Conservation (phyloP, 2,797 vertebrate species). For the Diglossa cyanea region DNA sequence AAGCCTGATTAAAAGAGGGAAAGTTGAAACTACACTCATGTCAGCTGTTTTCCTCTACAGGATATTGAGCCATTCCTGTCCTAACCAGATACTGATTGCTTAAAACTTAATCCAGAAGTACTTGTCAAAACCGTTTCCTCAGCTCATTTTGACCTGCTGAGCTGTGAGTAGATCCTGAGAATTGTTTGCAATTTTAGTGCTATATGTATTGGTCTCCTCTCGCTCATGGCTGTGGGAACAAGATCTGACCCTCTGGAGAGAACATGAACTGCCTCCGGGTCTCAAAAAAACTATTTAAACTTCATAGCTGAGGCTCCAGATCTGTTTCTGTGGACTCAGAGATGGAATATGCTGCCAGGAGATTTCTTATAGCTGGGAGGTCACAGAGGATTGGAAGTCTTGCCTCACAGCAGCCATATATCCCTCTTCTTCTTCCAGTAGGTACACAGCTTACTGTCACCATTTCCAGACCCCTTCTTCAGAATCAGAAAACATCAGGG, state of each 20-base stretch:
- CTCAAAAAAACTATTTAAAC: not conserved
- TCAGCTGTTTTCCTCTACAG: conserved; percentile 84
- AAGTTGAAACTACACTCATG: conserved; percentile 73
- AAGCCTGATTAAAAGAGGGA: conserved; percentile 78
- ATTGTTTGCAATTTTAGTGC: conserved; percentile 4
- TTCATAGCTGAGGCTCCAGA: not conserved
- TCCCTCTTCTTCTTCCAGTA: not conserved
- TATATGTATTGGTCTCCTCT: not conserved
- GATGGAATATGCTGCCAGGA: not conserved
- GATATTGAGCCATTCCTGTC: conserved; percentile 84
- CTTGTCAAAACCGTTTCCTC: conserved; percentile 81
- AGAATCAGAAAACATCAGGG: not conserved
- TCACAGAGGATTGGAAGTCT: not conserved
- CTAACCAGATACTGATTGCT: conserved; percentile 83
- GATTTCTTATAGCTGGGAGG: not conserved
- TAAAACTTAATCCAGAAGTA: conserved; percentile 78
- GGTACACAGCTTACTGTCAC: not conserved
- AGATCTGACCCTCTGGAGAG: not conserved
- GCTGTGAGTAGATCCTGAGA: conserved; percentile 69
- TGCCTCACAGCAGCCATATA: not conserved
- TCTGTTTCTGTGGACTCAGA: not conserved
- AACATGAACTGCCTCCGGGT: not conserved
- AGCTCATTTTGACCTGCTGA: conserved; percentile 75
- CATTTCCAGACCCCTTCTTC: not conserved
- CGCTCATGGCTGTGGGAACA: not conserved